Evolutionary conservation across 1,140 invertebrate genomes (phyloP), one percentile per base, ranked within the genome.

Genomic region (Andricus grossulariae): DNA sequence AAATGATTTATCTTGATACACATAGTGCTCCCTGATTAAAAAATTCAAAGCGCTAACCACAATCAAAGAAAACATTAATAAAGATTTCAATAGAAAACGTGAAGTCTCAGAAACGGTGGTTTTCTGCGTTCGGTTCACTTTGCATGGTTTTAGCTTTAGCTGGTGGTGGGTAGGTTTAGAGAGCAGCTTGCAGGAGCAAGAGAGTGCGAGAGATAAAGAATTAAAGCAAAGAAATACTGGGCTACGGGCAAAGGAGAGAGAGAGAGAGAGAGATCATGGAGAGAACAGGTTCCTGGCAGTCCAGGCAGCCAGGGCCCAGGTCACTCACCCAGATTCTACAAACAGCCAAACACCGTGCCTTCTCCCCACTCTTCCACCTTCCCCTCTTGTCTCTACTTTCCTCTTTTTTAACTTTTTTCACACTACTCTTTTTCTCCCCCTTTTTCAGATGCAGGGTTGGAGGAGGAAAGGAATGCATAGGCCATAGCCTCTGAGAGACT

Each of bases 291-390:
- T 84, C 81, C 78, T 78, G 21, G 82, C 84, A 80, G 82, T 80
- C 81, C 84, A 74, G 79, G 77, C 81, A 79, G 78, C 74, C 72
- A 81, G 77, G 83, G 76, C 80, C 81, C 88, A 87, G 89, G 88
- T 90, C 89, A 89, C 87, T 90, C 89, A 90, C 89, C 88, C 88
- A 88, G 88, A 87, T 89, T 89, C 83, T 88, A 86, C 88, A 90
- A 88, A 88, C 88, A 86, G 81, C 87, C 84, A 87, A 87, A 90
- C 88, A 88, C 77, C 76, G 77, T 80, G 79, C 77, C 76, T 79
- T 77, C 77, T 77, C 74, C 55, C 77, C 32, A 7, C 57, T 77
- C 78, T 74, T 80, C 76, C 80, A 66, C 66, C 49, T 72, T 16
- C 50, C 45, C 39, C 60, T 74, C 21, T 49, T 72, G 18, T 45